These are phyloP conservation scores for Brachystomella parvula DNA, from an alignment of 1,140 invertebrate species.

Conservation along the genomic window DNA sequence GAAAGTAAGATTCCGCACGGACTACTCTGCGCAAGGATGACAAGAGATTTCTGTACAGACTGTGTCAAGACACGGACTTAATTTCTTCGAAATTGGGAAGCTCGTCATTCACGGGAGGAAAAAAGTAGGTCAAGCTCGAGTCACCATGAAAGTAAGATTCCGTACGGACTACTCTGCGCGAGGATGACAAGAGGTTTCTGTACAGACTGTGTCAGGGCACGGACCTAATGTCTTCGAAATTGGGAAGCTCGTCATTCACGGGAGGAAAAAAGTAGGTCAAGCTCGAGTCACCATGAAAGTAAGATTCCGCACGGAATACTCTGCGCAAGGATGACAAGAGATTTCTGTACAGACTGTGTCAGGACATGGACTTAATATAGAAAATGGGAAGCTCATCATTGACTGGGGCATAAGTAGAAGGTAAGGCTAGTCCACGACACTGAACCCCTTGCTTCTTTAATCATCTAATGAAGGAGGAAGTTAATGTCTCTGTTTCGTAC, in stretches of 20 bases:
- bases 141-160: too few relatives aligned
- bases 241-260: too few relatives aligned
- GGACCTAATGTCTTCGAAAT: conserved; percentile 82
- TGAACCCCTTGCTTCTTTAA: background rate
- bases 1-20: too few relatives aligned
- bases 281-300: too few relatives aligned
- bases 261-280: too few relatives aligned
- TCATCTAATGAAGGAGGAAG: background rate
- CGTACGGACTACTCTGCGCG: conserved; percentile 87
- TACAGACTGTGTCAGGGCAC: conserved; percentile 92
- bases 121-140: too few relatives aligned
- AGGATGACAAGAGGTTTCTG: conserved; percentile 94
- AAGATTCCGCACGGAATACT: too few relatives aligned
- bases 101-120: too few relatives aligned
- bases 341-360: conserved; percentile 78
- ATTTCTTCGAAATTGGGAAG: conserved; percentile 87
- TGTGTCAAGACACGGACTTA: conserved; percentile 89
- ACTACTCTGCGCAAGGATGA: conserved; percentile 91
- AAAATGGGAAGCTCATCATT: conserved; percentile 95
- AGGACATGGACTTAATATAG: conserved; percentile 96
- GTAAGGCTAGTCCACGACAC: conserved; percentile 46
- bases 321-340: background rate
- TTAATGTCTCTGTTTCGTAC: conserved; percentile 8
- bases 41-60: conserved; percentile 91
- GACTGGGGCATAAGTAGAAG: conserved; percentile 97